These are phyloP conservation scores for Heliornis fulica DNA, from an alignment of 2,113 vertebrate species.

Conservation along the genomic window DNA sequence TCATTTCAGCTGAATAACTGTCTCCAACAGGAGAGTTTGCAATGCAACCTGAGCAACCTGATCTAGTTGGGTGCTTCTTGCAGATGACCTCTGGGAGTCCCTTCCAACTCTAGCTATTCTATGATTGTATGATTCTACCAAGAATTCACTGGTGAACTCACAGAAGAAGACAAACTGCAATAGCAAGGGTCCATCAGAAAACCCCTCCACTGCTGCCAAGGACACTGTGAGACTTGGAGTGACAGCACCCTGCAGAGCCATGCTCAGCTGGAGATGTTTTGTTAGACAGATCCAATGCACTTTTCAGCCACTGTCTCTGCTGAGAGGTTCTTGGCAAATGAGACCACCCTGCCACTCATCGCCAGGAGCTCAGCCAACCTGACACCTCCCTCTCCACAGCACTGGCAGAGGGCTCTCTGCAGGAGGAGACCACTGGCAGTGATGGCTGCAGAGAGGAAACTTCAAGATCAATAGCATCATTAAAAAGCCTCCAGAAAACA, in stretches of 20 bases:
- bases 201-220: not conserved
- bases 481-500: not conserved
- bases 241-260: not conserved
- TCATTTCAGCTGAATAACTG: not conserved
- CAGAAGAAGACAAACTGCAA: not conserved
- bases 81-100: no score
- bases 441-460: not conserved
- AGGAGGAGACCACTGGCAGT: not conserved
- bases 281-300: not conserved
- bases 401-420: not conserved
- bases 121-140: no score
- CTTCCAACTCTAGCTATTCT: no score
- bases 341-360: not conserved
- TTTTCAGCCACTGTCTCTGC: not conserved
- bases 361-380: not conserved
- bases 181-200: not conserved
- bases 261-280: not conserved
- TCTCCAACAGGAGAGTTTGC: not conserved
- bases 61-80: no score
- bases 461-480: not conserved
- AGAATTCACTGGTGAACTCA: not conserved
- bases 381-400: not conserved
- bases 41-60: not conserved
- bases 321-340: slow-evolving; percentile 3
- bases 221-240: not conserved